These are phyloP conservation scores for Benitochromis conjunctus DNA, from an alignment of 2,113 vertebrate genomes.

Conservation along the genomic window DNA sequence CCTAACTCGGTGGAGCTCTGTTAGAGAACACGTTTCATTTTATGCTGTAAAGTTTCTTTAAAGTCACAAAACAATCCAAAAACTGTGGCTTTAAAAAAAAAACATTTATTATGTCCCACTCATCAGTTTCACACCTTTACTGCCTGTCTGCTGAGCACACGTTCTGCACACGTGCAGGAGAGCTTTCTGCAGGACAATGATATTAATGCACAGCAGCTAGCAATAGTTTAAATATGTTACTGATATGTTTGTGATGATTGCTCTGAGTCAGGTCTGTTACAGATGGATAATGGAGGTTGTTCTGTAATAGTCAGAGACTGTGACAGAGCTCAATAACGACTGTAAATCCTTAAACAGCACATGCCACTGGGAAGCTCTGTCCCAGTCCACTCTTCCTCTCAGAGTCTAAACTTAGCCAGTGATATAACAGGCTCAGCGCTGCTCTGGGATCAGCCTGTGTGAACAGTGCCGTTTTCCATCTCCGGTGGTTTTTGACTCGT, in stretches of 20 bases:
- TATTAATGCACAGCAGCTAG: neutral
- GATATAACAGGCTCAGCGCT: slow-evolving; percentile 15
- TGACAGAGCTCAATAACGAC: neutral
- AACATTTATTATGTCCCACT: neutral
- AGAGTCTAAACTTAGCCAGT: slow-evolving; percentile 37
- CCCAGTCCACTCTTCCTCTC: neutral
- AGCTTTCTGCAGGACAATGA: neutral
- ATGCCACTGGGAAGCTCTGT: neutral
- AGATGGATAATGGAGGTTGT: neutral
- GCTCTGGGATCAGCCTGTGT: neutral
- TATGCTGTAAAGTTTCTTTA: neutral
- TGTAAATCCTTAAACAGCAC: neutral
- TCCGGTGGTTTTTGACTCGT: neutral
- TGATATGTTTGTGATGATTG: neutral
- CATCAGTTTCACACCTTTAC: neutral
- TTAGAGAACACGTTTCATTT: neutral
- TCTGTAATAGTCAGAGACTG: neutral
- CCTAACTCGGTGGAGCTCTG: neutral
- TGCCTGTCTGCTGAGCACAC: neutral
- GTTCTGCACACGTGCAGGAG: neutral
- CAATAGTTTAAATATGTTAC: neutral
- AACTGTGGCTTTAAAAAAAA: fast-evolving
- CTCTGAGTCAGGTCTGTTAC: neutral
- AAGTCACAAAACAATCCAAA: neutral
- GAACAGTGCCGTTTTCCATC: neutral